Conservation (phyloP, 2,888 invertebrate genomes). For the Pollenia angustigena region DNA sequence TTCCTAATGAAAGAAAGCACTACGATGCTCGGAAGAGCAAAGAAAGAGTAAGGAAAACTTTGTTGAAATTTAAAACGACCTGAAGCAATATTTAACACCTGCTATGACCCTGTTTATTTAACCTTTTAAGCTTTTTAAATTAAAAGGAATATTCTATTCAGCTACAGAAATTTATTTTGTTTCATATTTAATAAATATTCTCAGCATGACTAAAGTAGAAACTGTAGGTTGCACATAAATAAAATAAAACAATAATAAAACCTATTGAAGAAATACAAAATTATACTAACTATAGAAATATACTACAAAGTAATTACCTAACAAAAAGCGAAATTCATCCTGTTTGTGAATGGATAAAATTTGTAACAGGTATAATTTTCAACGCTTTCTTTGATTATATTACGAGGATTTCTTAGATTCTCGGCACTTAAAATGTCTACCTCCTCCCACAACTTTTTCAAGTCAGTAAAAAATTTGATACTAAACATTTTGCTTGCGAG, state of each 20-base stretch:
- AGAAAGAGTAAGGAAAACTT: too few relatives aligned
- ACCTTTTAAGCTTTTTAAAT: conserved; percentile 5
- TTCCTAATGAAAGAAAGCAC: not conserved
- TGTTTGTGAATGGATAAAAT: too few relatives aligned
- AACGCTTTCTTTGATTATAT: too few relatives aligned
- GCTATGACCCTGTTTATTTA: conserved; percentile 19
- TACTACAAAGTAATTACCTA: too few relatives aligned
- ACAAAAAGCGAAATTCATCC: too few relatives aligned
- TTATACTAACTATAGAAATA: too few relatives aligned
- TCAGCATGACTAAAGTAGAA: not conserved
- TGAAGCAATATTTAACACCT: conserved; percentile 41
- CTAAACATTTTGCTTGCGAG: too few relatives aligned
- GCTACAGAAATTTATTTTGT: not conserved
- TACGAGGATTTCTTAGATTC: too few relatives aligned
- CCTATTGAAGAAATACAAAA: too few relatives aligned
- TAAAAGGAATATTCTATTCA: conserved; percentile 18
- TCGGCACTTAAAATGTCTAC: too few relatives aligned
- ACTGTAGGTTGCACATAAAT: not conserved
- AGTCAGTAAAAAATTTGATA: not conserved
- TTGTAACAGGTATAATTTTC: too few relatives aligned
- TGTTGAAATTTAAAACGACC: not conserved
- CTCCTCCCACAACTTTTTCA: not conserved
- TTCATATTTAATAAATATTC: not conserved
- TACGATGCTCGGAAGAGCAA: not conserved
- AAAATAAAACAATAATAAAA: not conserved